Evolutionary conservation across 2,797 vertebrate species (phyloP).

Genomic region (Melanogrammus aeglefinus): DNA sequence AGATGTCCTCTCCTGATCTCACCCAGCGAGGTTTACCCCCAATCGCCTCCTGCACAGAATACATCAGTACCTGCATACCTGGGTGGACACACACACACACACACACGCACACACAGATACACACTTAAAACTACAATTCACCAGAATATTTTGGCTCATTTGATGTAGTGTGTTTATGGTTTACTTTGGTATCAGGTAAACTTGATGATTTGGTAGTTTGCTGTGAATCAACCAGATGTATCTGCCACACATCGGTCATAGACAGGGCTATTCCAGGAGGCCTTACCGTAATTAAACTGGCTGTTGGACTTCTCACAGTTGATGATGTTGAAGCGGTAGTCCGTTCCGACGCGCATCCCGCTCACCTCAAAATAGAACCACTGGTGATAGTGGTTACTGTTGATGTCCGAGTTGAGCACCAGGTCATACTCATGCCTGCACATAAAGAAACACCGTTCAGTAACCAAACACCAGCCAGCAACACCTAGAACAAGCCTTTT

Average conservation of each 20-base stretch:
- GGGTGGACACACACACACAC: conserved; percentile 13
- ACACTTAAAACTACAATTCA: not conserved
- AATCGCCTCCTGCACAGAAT: conserved; percentile 97
- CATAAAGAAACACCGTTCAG: conserved; percentile 21
- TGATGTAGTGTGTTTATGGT: not conserved
- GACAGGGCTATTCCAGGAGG: not conserved
- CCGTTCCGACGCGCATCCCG: conserved; percentile 85
- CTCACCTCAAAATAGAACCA: conserved; percentile 99
- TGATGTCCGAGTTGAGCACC: conserved; percentile 97
- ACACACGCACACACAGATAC: not conserved
- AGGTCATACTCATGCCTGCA: conserved; percentile 93
- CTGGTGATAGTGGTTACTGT: conserved; percentile 98
- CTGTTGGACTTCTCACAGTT: conserved; percentile 99
- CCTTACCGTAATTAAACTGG: conserved; percentile 98
- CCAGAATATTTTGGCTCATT: not conserved
- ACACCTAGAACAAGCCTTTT: not conserved
- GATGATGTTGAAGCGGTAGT: conserved; percentile 97
- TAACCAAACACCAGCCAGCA: not conserved
- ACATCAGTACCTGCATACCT: conserved; percentile 99
- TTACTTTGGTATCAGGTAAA: not conserved
- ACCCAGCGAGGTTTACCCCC: conserved; percentile 85
- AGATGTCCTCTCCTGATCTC: conserved; percentile 91
- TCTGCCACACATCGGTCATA: not conserved
- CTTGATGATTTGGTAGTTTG: not conserved
- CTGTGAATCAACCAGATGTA: not conserved